phyloP scores from a whole-genome alignment of 2,888 invertebrate species.

The Podotricha telesiphe region DNA sequence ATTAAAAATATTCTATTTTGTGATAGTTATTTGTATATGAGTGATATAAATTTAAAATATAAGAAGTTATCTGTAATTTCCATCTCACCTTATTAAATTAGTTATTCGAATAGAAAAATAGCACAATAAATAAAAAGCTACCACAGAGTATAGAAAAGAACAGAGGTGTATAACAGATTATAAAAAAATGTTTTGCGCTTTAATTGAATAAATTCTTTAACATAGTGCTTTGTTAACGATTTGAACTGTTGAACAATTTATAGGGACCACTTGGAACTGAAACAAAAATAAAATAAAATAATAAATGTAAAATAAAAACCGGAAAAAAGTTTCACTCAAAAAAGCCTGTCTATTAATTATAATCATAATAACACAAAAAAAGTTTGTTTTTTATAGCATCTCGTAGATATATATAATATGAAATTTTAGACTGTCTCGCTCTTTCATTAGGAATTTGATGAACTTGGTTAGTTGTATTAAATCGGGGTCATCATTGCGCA shows the following conservation, averaged over 20 bases:
- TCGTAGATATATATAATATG: no score
- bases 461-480: no score
- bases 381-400: no score
- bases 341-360: background rate
- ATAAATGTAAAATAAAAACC: conserved; percentile 49
- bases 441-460: no score
- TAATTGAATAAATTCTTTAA: background rate
- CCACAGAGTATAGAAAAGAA: background rate
- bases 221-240: background rate
- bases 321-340: conserved; percentile 11
- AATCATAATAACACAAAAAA: background rate
- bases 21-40: background rate
- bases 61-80: background rate
- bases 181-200: conserved; percentile 15
- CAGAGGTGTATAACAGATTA: conserved; percentile 9
- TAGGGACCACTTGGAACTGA: conserved; percentile 76
- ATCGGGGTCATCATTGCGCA: no score
- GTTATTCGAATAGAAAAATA: background rate
- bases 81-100: background rate
- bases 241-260: conserved; percentile 46
- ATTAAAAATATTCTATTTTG: background rate
- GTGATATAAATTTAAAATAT: conserved; percentile 5
- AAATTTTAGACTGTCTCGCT: no score
- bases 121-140: background rate
- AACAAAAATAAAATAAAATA: conserved; percentile 64